Evolutionary conservation across 2,113 vertebrate species (phyloP).

Genomic region (Hippolais icterina): DNA sequence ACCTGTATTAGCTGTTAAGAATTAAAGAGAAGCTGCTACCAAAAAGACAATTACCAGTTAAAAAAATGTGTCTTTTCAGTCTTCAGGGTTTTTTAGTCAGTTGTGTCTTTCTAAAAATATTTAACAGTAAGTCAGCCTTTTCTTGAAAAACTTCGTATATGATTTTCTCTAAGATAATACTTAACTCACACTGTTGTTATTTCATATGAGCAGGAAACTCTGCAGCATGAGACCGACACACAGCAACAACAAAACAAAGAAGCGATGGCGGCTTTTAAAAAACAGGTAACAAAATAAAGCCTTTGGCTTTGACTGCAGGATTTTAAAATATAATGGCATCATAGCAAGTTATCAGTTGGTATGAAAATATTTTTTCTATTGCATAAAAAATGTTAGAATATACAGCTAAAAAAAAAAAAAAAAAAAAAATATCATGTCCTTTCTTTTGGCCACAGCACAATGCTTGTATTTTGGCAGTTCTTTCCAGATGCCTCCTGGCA

Average conservation of each 20-base stretch:
- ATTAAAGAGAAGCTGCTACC: neutral
- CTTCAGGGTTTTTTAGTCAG: neutral
- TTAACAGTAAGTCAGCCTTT: neutral
- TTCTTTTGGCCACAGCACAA: neutral
- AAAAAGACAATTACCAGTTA: neutral
- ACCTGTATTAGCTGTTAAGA: neutral
- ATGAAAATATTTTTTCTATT: neutral
- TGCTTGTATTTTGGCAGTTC: neutral
- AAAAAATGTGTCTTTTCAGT: neutral
- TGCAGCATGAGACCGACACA: slow-evolving; percentile 77
- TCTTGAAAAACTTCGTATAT: neutral
- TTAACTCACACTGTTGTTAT: neutral
- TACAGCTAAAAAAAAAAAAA: neutral
- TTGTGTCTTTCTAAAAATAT: neutral
- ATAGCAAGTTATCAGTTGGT: neutral
- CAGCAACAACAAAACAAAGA: slow-evolving; percentile 81
- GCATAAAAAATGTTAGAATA: neutral
- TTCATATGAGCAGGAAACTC: slow-evolving; percentile 72
- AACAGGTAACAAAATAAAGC: slow-evolving; percentile 79
- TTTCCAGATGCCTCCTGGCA: neutral
- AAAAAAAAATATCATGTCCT: neutral
- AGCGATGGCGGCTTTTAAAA: slow-evolving; percentile 79
- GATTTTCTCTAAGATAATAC: neutral
- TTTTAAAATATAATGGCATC: neutral
- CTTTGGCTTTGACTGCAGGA: neutral